Evolutionary conservation across 1,140 invertebrate species (phyloP), one percentile per base, ranked within the genome.

Genomic region (Aphaenogaster rudis): DNA sequence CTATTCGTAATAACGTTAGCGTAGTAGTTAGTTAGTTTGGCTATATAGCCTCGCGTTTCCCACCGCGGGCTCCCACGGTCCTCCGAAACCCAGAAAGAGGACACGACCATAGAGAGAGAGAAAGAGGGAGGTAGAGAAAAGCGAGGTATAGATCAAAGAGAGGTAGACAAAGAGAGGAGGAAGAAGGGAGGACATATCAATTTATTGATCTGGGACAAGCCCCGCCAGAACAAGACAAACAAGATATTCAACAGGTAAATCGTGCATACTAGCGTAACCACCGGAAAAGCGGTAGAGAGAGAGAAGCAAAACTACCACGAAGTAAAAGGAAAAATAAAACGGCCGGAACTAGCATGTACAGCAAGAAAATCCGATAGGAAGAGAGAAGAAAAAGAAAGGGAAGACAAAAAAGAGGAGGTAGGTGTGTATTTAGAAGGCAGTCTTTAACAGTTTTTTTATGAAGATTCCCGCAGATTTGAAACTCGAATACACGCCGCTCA

Each of bases 21-120:
- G 67, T 76, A 81, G 15, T 90, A 88, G 71, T 88, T 85, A 87
- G 66, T 87, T 87, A 39, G 36, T 69, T 82, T 82, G 89, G 88
- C 88, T 88, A 59, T 28, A 59, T 28, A 90, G 76, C 59, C 52
- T 88, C 71, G 64, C 15, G 45, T 72, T 42, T 21, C 78, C 66
- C 54, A 72, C 33, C 33, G 74, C 79, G 42, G 50, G 74, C 54
- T 85, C 67, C 69, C 69, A 28, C 52, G 74, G 21, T 69, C 21
- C 21, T 61, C 50, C 57, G 48, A 71, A 82, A 87, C 21, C 52
- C 61, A 59, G 50, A 67, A 80, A 76, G 17, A 74, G 59, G 52
- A 36, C 69, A 76, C n/a, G 54, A 84, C 54, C 3, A 5, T 8
- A 13, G 17, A 21, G 21, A 59, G 17, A 67, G 15, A 80, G 5